Evolutionary conservation across 2,113 vertebrate genomes (phyloP).

Genomic region (Varanus salvator): DNA sequence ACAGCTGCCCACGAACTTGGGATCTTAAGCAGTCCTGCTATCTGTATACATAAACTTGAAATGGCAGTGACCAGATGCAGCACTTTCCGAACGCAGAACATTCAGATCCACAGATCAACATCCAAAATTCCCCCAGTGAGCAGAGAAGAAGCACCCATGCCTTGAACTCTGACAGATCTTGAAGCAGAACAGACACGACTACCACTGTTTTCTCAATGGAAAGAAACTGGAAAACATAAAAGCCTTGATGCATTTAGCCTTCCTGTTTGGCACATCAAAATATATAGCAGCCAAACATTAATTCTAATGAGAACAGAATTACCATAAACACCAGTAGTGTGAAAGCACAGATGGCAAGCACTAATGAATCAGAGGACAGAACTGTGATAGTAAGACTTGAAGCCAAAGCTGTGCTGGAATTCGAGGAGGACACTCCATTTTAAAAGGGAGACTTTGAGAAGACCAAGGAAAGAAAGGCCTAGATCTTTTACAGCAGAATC

Average conservation of each 20-base stretch:
- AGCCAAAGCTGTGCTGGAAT: not conserved
- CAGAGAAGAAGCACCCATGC: not conserved
- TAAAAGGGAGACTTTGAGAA: not conserved
- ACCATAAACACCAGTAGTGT: not conserved
- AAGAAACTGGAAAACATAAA: not conserved
- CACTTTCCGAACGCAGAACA: not conserved
- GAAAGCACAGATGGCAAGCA: conserved; percentile 15
- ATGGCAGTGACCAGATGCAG: not conserved
- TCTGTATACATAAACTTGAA: not conserved
- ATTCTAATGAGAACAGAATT: conserved; percentile 22
- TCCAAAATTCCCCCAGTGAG: not conserved
- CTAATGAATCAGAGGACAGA: not conserved
- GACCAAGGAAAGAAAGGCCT: not conserved
- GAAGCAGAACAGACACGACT: not conserved
- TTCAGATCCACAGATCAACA: not conserved
- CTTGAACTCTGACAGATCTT: not conserved
- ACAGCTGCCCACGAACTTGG: not conserved
- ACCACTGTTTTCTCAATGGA: not conserved
- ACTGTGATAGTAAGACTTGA: not conserved
- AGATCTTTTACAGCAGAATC: not conserved
- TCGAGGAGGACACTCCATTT: not conserved
- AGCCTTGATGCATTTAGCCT: not conserved
- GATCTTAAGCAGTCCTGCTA: not conserved
- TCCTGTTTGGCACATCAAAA: conserved; percentile 7
- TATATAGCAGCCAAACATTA: conserved; percentile 11